Conservation (phyloP, 2,888 invertebrate species). For the Leptarthrus brevirostris region DNA sequence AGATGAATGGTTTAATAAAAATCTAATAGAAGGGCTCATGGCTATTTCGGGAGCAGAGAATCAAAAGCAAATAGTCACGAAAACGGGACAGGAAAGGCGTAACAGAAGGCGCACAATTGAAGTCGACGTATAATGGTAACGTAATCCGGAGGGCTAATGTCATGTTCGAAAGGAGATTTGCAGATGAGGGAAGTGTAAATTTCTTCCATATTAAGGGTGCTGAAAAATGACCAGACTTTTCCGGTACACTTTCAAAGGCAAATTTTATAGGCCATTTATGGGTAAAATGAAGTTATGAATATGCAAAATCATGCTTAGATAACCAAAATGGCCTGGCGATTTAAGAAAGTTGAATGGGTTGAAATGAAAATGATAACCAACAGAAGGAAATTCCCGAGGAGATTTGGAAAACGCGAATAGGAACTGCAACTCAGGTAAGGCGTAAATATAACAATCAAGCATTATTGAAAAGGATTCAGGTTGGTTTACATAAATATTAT, state of each 20-base stretch:
- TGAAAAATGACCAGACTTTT: conserved; percentile 7
- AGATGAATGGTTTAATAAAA: conserved; percentile 56
- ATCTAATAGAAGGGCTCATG: conserved; percentile 53
- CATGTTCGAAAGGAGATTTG: conserved; percentile 40
- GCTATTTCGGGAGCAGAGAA: conserved; percentile 32
- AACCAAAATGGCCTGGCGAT: background rate
- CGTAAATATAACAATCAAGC: too few species aligned
- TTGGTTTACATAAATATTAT: too few species aligned
- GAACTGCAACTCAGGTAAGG: too few species aligned
- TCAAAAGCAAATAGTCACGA: conserved; percentile 33
- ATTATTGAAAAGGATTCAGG: too few species aligned
- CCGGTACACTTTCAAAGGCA: conserved; percentile 5
- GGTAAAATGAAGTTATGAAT: background rate
- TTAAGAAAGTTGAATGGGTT: too few species aligned
- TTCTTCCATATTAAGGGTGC: background rate
- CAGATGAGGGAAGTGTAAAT: conserved; percentile 41
- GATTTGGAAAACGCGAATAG: too few species aligned
- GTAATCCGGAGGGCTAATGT: conserved; percentile 42
- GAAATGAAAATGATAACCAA: too few species aligned
- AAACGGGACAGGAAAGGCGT: conserved; percentile 32
- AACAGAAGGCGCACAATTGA: conserved; percentile 15
- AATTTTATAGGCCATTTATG: conserved; percentile 8
- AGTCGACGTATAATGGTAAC: conserved; percentile 35
- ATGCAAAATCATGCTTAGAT: conserved; percentile 17
- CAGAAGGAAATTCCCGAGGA: too few species aligned